phyloP scores from a whole-genome alignment of 2,113 vertebrate genomes.

The Oncorhynchus tshawytscha region DNA sequence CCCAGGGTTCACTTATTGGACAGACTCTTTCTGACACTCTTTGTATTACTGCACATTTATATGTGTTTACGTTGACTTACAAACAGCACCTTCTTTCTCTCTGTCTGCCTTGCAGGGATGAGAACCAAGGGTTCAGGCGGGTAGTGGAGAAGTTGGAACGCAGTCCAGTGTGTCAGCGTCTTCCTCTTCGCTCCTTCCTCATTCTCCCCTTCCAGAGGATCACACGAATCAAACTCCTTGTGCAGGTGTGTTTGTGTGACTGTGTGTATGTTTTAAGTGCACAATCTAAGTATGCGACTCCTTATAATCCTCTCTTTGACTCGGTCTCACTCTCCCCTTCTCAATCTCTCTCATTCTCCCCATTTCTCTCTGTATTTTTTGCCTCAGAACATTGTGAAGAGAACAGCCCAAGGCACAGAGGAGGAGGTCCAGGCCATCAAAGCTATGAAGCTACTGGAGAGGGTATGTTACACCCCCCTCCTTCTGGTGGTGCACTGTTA shows the following conservation, averaged over 20 bases:
- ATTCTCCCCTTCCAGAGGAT: conserved; percentile 97
- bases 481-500: neutral
- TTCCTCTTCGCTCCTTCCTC: conserved; percentile 95
- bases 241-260: conserved; percentile 77
- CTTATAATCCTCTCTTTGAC: neutral
- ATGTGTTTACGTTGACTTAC: no score
- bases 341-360: neutral
- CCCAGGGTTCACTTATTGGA: neutral
- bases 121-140: conserved; percentile 82
- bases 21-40: no score
- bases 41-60: neutral
- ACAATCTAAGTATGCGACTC: neutral
- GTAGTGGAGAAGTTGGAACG: conserved; percentile 87
- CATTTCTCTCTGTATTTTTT: conserved; percentile 2
- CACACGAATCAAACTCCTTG: conserved; percentile 91
- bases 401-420: conserved; percentile 79
- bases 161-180: conserved; percentile 86
- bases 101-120: conserved; percentile 70
- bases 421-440: conserved; percentile 88
- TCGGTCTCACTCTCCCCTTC: neutral
- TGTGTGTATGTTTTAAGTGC: neutral
- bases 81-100: neutral
- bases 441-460: conserved; percentile 85
- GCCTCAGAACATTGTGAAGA: conserved; percentile 91
- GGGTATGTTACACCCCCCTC: conserved; percentile 66